Conservation (phyloP, 2,888 invertebrate genomes). For the Entomobrya proxima region DNA sequence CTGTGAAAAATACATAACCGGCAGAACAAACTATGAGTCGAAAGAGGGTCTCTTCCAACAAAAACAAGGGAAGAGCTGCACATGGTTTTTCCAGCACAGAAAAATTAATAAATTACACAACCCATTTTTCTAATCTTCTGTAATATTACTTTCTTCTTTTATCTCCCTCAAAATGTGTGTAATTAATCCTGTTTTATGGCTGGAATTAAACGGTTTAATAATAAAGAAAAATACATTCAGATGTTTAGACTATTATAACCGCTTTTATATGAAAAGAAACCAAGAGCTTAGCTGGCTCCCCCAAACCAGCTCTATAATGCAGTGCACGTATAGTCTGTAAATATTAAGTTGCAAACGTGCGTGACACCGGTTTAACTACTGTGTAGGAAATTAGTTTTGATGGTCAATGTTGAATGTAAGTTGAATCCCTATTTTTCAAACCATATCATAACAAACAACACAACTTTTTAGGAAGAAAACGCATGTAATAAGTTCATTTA, state of each 20-base stretch:
- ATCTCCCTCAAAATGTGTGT: conserved; percentile 45
- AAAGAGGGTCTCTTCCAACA: too few species aligned
- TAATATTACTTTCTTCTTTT: conserved; percentile 25
- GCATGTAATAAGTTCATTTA: too few species aligned
- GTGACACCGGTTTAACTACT: conserved; percentile 26
- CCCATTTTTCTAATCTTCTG: conserved; percentile 51
- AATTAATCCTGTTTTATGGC: conserved; percentile 65
- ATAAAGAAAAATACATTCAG: conserved; percentile 3
- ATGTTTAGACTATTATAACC: not conserved
- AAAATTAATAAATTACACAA: conserved; percentile 38
- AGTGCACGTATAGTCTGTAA: not conserved
- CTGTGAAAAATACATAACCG: too few species aligned
- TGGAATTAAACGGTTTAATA: conserved; percentile 57
- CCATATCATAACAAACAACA: not conserved
- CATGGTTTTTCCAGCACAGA: not conserved
- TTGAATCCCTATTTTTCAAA: not conserved
- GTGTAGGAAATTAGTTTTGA: not conserved
- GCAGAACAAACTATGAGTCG: too few species aligned
- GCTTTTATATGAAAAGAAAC: not conserved
- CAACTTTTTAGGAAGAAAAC: too few species aligned
- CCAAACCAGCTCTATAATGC: not conserved
- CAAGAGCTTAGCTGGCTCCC: not conserved
- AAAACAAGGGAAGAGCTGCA: too few species aligned
- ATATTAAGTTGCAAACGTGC: conserved; percentile 46
- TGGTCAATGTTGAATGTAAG: conserved; percentile 9